Evolutionary conservation across 2,888 invertebrate genomes (phyloP), one percentile per base, ranked within the genome.

Genomic region (Orthosia gothica): DNA sequence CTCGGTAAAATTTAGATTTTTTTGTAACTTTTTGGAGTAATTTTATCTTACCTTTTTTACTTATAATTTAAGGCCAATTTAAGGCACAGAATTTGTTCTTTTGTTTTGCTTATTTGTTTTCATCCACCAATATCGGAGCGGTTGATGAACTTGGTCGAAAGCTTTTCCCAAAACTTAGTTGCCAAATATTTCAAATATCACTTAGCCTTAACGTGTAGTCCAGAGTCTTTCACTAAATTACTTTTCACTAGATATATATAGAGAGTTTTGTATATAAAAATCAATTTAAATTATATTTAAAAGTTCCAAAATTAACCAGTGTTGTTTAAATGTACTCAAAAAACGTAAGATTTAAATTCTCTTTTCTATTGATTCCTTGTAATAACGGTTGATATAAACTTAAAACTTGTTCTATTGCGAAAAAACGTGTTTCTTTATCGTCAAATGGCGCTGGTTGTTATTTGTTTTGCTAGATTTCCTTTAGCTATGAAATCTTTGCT

Each of bases 401-500:
- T 94, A 97, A 97, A 97, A 97, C 96, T 96, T 96, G 97, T 96
- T 96, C 97, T 97, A 97, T 97, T 97, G 97, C 97, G 96, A 97
- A 97, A 97, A 97, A 97, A 96, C 96, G 96, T 95, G 95, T 96
- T 96, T 93, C 97, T 96, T 96, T 96, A 96, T 95, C 95, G 97
- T 97, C 97, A 97, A 97, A 97, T 97, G 96, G 95, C 96, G 95
- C 91, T 91, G 88, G 90, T 89, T 94, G 90, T 94, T 93, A 94
- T 96, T 95, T 92, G 83, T 93, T 94, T 88, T 91, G 89, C 95
- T 96, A 95, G 93, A 93, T 94, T 93, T 90, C 93, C 93, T 88
- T 95, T 92, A 87, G 93, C 91, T 96, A 96, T 88, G 95, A 96
- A 96, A 96, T 96, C 93, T 94, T 96, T 88, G 91, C 91, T 91